Percentiles rank a stretch among this genome's conserved stretches.
Conservation (phyloP, 2,113 vertebrate species). For the Eulemur macaco region DNA sequence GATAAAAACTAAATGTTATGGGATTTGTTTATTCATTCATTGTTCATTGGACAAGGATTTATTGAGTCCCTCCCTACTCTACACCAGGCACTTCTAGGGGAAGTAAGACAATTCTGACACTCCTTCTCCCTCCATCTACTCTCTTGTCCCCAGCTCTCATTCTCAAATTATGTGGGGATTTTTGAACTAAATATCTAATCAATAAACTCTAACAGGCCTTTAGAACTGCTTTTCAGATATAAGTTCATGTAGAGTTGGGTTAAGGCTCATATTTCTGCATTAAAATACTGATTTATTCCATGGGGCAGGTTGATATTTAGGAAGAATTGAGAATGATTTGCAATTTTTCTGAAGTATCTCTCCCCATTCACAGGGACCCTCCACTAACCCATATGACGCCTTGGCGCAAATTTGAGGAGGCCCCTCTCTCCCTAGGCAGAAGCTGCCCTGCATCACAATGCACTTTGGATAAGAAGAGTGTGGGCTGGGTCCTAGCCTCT, state of each 20-base stretch:
- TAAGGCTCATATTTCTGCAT: neutral
- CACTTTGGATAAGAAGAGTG: neutral
- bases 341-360: neutral
- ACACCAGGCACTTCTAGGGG: neutral
- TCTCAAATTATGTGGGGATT: neutral
- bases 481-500: neutral
- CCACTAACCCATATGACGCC: neutral
- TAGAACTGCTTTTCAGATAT: neutral
- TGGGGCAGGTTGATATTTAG: neutral
- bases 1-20: neutral
- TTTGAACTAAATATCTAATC: slow-evolving; percentile 21
- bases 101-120: neutral
- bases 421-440: neutral
- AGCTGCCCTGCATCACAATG: neutral
- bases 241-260: neutral
- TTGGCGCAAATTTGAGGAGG: neutral
- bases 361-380: neutral
- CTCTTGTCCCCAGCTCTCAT: neutral
- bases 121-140: neutral
- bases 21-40: neutral
- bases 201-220: neutral
- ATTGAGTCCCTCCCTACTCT: neutral
- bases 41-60: neutral
- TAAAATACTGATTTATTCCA: neutral
- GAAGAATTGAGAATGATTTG: neutral